Conservation (phyloP, 2,888 invertebrate genomes). For the Phorcus lineatus region DNA sequence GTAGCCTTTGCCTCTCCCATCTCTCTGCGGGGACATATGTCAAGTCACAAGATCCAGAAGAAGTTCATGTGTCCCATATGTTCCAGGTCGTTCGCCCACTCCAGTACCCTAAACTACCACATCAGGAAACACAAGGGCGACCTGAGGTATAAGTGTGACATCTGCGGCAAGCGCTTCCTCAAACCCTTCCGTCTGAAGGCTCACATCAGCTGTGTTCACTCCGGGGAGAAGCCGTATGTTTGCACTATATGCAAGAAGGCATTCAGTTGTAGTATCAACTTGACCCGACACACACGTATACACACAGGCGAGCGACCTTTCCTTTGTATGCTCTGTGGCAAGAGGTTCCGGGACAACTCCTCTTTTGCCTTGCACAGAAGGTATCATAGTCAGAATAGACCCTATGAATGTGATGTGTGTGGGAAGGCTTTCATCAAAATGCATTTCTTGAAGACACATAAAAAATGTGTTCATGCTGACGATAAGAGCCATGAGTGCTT, state of each 20-base stretch:
- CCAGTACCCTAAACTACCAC: conserved; percentile 22
- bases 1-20: neutral
- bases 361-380: neutral
- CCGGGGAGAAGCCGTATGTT: conserved; percentile 1
- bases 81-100: conserved; percentile 22
- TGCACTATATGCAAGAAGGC: conserved; percentile 8
- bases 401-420: conserved; percentile 23
- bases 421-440: conserved; percentile 11
- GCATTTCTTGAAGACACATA: neutral
- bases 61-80: conserved; percentile 23
- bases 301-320: conserved; percentile 15
- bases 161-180: conserved; percentile 14
- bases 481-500: neutral
- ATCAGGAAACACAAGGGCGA: conserved; percentile 20
- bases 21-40: conserved; percentile 10
- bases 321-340: conserved; percentile 20
- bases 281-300: neutral
- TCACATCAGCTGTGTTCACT: conserved; percentile 9
- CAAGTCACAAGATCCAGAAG: conserved; percentile 5
- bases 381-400: conserved; percentile 16
- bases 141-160: conserved; percentile 1
- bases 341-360: conserved; percentile 20
- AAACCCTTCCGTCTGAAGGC: conserved; percentile 19
- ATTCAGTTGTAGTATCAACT: neutral
- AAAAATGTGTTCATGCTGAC: conserved; percentile 9